phyloP scores from a whole-genome alignment of 2,113 vertebrate species.

The Dasyprocta punctata region DNA sequence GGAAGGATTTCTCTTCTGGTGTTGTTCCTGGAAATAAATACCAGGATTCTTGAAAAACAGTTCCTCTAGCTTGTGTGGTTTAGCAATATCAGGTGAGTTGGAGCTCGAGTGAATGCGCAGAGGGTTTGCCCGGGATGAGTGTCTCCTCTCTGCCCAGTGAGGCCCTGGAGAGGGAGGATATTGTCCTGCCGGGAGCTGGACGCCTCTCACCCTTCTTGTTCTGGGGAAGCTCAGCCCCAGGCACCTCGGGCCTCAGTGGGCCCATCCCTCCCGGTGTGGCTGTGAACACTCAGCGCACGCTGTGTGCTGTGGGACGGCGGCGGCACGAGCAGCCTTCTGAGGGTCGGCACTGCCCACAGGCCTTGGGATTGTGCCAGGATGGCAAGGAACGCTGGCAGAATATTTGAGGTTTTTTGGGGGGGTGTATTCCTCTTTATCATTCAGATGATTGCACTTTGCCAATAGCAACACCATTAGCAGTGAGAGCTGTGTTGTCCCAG shows the following conservation, averaged over 20 bases:
- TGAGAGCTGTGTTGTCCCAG: neutral
- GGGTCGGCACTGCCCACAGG: accelerated
- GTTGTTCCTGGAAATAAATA: neutral
- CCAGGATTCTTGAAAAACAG: neutral
- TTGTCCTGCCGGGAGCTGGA: accelerated
- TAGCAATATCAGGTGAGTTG: neutral
- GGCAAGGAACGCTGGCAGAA: neutral
- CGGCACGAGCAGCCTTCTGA: accelerated
- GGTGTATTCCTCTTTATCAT: neutral
- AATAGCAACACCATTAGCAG: neutral
- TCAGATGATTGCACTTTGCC: neutral
- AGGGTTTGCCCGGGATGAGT: neutral
- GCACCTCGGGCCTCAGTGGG: accelerated
- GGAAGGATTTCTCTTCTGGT: neutral
- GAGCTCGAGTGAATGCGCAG: neutral
- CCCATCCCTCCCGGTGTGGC: neutral
- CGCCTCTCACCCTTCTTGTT: neutral
- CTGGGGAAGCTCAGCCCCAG: accelerated
- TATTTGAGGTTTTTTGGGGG: neutral
- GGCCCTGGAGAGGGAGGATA: neutral
- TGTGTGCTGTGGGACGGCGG: neutral
- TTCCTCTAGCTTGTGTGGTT: neutral
- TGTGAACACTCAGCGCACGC: neutral
- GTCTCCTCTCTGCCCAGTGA: neutral
- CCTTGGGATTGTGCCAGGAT: neutral